Base-by-base conservation (phyloP, 1,140 invertebrate species). In the Heliothis virescens region DNA sequence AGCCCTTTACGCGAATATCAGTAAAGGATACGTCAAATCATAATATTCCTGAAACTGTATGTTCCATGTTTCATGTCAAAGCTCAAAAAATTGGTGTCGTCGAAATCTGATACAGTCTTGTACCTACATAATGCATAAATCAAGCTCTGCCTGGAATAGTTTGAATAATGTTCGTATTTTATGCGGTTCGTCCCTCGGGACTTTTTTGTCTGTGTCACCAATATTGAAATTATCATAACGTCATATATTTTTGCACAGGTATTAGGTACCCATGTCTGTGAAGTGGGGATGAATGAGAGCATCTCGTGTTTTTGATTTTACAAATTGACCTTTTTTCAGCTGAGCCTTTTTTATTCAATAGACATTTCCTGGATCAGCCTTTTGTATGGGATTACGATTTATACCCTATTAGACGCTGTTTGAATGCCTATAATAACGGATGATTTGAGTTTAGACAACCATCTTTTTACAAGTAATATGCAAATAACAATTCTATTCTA, bases 181-280 rank as follows among this genome's bases (percentile, higher is more conserved):
- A 50, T 75, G 50, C 41, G 34, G 34, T 3, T 18, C 21, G 9
- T 79, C 67, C 11, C 67, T 13, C 13, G 55, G 29, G 76, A 79
- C 16, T 29, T 48, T 59, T 78, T 29, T 47, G 63, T 59, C 76
- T 71, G 41, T 47, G 34, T 15, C n/a, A 52, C 34, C 76, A 52
- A 71, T 79, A 71, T 79, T 50, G 50, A 72, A 62, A 79, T 72
- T 79, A 79, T 60, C 53, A 79, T 79, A 79, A 79, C 57, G 16
- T 48, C 48, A 59, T 78, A 69, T 18, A 57, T 62, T 62, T 57
- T 57, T 57, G 26, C 57, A 75, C 55, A 12, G 7, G 47, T 75
- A 62, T 26, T 26, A 1, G 21, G 9, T 41, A 41, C 34, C 34
- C 34, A 50, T 26, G 18, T 50, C 26, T 62, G 41, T 48, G 57